A percentile compares a stretch with the other conserved stretches of the same genome.
phyloP scores from a whole-genome alignment of 2,113 vertebrate genomes.

The Chionomys nivalis region DNA sequence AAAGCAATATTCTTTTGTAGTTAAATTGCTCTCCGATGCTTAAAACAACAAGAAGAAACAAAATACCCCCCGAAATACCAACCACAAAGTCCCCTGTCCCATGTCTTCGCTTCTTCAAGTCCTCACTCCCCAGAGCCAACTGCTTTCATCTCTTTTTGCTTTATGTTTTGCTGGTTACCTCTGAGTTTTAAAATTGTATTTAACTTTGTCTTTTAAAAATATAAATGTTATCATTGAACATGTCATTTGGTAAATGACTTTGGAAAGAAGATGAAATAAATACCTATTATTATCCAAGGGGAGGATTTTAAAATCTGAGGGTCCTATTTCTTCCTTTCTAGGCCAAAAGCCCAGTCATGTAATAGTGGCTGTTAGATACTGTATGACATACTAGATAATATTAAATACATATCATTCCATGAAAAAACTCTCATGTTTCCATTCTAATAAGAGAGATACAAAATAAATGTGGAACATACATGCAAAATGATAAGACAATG shows the following conservation, averaged over 20 bases:
- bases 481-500: neutral
- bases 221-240: neutral
- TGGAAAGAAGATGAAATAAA: slow-evolving; percentile 49
- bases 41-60: slow-evolving; percentile 57
- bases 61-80: neutral
- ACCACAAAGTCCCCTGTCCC: neutral
- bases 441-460: neutral
- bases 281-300: neutral
- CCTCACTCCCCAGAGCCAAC: neutral
- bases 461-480: neutral
- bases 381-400: neutral
- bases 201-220: slow-evolving; percentile 36
- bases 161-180: slow-evolving; percentile 19
- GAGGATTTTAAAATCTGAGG: neutral
- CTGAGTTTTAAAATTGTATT: neutral
- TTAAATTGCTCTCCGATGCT: slow-evolving; percentile 36
- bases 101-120: neutral
- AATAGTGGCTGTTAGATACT: neutral
- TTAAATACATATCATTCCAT: neutral
- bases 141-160: neutral
- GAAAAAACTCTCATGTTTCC: neutral
- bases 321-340: neutral
- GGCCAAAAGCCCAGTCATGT: neutral
- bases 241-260: slow-evolving; percentile 27
- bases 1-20: slow-evolving; percentile 52